Conservation (phyloP, 2,797 vertebrate species). For the Ataeniobius toweri region DNA sequence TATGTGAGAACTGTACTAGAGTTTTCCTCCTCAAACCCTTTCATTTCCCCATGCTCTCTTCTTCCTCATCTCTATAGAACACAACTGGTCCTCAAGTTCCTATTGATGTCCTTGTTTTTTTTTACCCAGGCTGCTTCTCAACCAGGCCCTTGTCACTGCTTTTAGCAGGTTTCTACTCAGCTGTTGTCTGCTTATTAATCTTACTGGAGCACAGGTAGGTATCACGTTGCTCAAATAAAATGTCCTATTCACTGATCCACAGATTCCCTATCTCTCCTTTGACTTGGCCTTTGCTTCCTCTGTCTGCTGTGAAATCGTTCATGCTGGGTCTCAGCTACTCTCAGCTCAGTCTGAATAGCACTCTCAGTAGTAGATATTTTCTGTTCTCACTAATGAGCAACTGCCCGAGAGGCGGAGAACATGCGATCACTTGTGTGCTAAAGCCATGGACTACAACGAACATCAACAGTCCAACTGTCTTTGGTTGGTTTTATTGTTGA, state of each 20-base stretch:
- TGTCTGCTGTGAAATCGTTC: slow-evolving; percentile 20
- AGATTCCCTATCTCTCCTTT: slow-evolving; percentile 7
- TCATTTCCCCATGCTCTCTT: not conserved
- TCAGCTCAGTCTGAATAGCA: slow-evolving; percentile 16
- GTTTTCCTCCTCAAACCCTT: not conserved
- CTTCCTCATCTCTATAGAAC: slow-evolving; percentile 30
- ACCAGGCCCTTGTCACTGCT: not conserved
- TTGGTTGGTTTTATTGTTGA: slow-evolving; percentile 13
- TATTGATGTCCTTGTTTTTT: not conserved
- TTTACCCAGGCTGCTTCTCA: slow-evolving; percentile 29
- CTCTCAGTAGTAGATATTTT: slow-evolving; percentile 41
- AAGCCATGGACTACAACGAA: slow-evolving; percentile 24
- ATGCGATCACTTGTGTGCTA: slow-evolving; percentile 41
- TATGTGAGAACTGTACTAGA: slow-evolving; percentile 4
- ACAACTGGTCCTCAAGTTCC: slow-evolving; percentile 2
- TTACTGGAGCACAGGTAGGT: slow-evolving; percentile 23
- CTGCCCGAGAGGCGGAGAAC: slow-evolving; percentile 31
- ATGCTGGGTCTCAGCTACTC: slow-evolving; percentile 15
- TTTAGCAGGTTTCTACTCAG: slow-evolving; percentile 4
- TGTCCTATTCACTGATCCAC: slow-evolving; percentile 41
- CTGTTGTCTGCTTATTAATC: slow-evolving; percentile 32
- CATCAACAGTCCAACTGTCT: slow-evolving; percentile 26
- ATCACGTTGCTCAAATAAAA: slow-evolving; percentile 22
- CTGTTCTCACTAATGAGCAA: slow-evolving; percentile 56
- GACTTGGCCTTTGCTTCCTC: slow-evolving; percentile 14